These are phyloP conservation scores for Phortica okadai DNA, from an alignment of 2,888 invertebrate genomes.

Conservation along the genomic window DNA sequence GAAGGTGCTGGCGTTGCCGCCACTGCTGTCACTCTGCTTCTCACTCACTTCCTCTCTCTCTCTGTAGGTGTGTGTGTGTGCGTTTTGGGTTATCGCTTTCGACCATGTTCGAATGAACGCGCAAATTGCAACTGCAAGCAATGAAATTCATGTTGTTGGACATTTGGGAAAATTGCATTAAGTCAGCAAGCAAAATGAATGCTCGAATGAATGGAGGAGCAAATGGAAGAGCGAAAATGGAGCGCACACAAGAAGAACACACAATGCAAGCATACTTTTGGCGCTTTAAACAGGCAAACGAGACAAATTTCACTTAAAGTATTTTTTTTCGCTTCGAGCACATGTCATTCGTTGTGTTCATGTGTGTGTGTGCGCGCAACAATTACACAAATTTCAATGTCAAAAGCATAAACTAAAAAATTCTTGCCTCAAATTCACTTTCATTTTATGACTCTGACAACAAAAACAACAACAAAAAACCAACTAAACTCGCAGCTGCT, in stretches of 20 bases:
- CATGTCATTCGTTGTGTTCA: not conserved
- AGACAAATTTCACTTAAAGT: no score
- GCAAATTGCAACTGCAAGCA: conserved; percentile 33
- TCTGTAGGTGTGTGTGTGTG: conserved; percentile 18
- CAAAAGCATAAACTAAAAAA: not conserved
- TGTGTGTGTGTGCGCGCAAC: not conserved
- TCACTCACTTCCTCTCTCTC: not conserved
- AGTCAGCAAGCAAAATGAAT: conserved; percentile 42
- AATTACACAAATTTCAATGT: not conserved
- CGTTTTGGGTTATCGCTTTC: conserved; percentile 36
- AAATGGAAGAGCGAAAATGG: not conserved
- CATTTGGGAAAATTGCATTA: conserved; percentile 63
- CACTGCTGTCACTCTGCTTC: no score
- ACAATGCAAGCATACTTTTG: conserved; percentile 9
- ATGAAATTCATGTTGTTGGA: conserved; percentile 50
- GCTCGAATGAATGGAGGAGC: not conserved
- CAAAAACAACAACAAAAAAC: not conserved
- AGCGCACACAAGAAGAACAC: conserved; percentile 29
- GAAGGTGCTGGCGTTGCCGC: not conserved
- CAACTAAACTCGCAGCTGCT: not conserved
- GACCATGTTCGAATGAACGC: conserved; percentile 10
- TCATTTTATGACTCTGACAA: not conserved
- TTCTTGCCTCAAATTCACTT: not conserved
- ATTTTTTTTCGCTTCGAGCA: no score
- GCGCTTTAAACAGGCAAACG: not conserved